Percentiles rank a stretch among this genome's conserved stretches.
Conservation (phyloP, 2,797 vertebrate species). For the Agapornis canus region DNA sequence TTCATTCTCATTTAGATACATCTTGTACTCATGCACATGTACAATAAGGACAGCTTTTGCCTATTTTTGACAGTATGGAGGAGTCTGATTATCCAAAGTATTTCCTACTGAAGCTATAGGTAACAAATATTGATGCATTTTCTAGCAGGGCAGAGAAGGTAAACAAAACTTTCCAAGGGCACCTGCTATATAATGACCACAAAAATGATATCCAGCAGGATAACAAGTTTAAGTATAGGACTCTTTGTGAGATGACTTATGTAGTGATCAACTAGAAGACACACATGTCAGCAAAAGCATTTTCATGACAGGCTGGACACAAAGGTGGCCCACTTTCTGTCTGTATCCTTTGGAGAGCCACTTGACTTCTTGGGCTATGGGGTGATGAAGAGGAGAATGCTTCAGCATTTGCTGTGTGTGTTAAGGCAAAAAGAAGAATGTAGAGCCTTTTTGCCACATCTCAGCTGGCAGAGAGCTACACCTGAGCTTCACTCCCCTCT, state of each 20-base stretch:
- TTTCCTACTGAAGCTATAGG: neutral
- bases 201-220: neutral
- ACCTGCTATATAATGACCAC: neutral
- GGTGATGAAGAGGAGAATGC: neutral
- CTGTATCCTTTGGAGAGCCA: neutral
- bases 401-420: neutral
- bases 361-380: neutral
- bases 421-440: neutral
- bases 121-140: constrained; percentile 10
- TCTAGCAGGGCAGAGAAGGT: neutral
- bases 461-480: neutral
- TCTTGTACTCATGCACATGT: neutral
- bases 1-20: constrained; percentile 53
- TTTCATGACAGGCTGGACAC: neutral
- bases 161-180: neutral
- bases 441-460: neutral
- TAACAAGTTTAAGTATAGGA: neutral
- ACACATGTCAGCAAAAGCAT: rapidly evolving
- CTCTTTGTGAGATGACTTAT: rapidly evolving
- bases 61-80: neutral
- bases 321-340: neutral
- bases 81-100: neutral
- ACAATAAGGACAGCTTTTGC: neutral
- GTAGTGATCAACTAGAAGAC: neutral
- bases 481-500: neutral